Conservation (phyloP, 2,888 invertebrate genomes). For the Amiota mariae region DNA sequence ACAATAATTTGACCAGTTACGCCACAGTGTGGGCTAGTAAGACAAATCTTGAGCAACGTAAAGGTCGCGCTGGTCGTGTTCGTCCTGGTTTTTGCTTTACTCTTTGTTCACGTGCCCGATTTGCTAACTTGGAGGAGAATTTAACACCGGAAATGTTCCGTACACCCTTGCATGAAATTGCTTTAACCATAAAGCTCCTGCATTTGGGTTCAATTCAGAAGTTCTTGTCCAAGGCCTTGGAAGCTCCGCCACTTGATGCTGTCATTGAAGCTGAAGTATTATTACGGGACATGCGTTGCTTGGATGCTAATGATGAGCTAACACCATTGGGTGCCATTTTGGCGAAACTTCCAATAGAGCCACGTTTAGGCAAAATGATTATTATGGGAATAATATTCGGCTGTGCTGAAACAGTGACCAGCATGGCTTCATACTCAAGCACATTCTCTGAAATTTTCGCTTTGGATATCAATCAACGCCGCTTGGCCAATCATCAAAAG, state of each 20-base stretch:
- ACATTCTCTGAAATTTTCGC: constrained; percentile 96
- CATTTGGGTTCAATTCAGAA: constrained; percentile 93
- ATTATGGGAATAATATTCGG: constrained; percentile 93
- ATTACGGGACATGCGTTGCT: constrained; percentile 89
- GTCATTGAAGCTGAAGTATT: constrained; percentile 97
- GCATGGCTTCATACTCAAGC: constrained; percentile 95
- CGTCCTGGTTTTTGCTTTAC: constrained; percentile 95
- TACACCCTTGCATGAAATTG: constrained; percentile 95
- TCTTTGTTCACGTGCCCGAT: constrained; percentile 86
- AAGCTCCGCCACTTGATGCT: constrained; percentile 97
- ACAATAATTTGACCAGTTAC: constrained; percentile 99
- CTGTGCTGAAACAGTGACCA: constrained; percentile 91
- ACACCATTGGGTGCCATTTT: constrained; percentile 95
- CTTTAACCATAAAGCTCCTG: constrained; percentile 89
- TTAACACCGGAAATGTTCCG: constrained; percentile 98
- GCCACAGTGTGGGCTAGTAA: constrained; percentile 97
- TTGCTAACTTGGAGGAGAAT: constrained; percentile 85
- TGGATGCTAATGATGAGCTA: constrained; percentile 89
- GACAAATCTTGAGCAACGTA: constrained; percentile 92
- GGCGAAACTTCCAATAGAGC: constrained; percentile 96
- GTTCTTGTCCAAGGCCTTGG: constrained; percentile 95
- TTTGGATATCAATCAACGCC: constrained; percentile 82
- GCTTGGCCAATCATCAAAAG: constrained; percentile 88
- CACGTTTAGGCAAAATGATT: constrained; percentile 97
- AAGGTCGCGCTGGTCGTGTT: constrained; percentile 95